A percentile compares a stretch with the other conserved stretches of the same genome.
Evolutionary conservation across 2,113 vertebrate species (phyloP).

Genomic region (Phrynosoma blainvillii): DNA sequence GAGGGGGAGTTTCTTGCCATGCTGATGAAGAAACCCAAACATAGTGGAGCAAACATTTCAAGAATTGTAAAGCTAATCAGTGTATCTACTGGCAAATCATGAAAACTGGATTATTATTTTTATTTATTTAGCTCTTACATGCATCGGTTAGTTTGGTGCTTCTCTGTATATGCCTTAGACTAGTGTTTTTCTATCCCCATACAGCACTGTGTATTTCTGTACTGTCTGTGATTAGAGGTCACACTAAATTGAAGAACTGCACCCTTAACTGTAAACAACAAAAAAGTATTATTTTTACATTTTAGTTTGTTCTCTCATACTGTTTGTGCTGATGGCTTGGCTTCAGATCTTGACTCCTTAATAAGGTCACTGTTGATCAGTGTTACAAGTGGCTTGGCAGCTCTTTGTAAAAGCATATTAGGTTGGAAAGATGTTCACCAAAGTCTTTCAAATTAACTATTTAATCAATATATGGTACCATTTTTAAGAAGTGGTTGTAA

Average conservation of each 20-base stretch:
- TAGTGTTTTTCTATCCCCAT: slow-evolving; percentile 74
- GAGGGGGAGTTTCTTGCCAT: slow-evolving; percentile 65
- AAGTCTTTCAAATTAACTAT: slow-evolving; percentile 82
- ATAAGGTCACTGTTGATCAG: slow-evolving; percentile 86
- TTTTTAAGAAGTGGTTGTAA: slow-evolving; percentile 87
- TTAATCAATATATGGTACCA: slow-evolving; percentile 89
- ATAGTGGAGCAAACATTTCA: slow-evolving; percentile 54
- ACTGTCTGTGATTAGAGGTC: slow-evolving; percentile 78
- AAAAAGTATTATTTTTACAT: slow-evolving; percentile 78
- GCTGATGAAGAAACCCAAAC: slow-evolving; percentile 57
- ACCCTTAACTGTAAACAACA: slow-evolving; percentile 74
- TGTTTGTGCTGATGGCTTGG: slow-evolving; percentile 87
- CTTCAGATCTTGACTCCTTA: slow-evolving; percentile 78
- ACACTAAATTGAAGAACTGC: slow-evolving; percentile 74
- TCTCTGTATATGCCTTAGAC: slow-evolving; percentile 74
- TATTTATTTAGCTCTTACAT: slow-evolving; percentile 70
- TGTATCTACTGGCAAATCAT: slow-evolving; percentile 69
- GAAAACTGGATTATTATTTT: slow-evolving; percentile 65
- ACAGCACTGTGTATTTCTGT: slow-evolving; percentile 81
- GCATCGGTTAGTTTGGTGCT: slow-evolving; percentile 76
- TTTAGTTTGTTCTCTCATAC: slow-evolving; percentile 79
- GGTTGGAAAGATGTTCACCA: slow-evolving; percentile 81
- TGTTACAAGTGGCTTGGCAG: slow-evolving; percentile 86
- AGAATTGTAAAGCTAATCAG: slow-evolving; percentile 59
- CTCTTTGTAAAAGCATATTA: slow-evolving; percentile 81